These are phyloP conservation scores for Empis livida DNA, from an alignment of 2,888 invertebrate species.

Conservation along the genomic window DNA sequence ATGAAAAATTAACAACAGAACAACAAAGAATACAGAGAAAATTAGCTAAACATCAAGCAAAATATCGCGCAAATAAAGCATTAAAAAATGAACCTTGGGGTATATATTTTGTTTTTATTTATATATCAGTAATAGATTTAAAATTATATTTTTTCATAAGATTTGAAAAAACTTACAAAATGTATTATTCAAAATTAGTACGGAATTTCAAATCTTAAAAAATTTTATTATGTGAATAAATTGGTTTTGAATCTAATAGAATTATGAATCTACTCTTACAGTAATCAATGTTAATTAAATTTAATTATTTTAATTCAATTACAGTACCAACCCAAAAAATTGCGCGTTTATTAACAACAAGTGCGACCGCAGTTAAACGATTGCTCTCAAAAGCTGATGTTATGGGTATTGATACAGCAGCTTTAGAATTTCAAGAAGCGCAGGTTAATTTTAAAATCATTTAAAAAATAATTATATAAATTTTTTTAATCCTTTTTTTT, in stretches of 20 bases:
- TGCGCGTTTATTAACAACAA: slow-evolving; percentile 79
- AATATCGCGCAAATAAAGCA: slow-evolving; percentile 63
- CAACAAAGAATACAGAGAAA: slow-evolving; percentile 66
- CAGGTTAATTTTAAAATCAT: slow-evolving; percentile 38
- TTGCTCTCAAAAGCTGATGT: slow-evolving; percentile 75
- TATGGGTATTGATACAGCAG: slow-evolving; percentile 77
- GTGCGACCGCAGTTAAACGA: slow-evolving; percentile 74
- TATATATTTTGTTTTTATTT: too few species aligned
- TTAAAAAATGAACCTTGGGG: slow-evolving; percentile 75
- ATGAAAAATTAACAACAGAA: slow-evolving; percentile 44
- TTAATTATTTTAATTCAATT: too few species aligned
- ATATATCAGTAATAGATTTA: too few species aligned
- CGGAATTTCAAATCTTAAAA: too few species aligned
- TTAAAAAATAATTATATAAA: neutral
- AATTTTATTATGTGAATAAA: too few species aligned
- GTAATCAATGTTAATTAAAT: neutral
- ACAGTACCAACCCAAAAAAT: slow-evolving; percentile 89
- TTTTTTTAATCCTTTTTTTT: too few species aligned
- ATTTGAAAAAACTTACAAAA: too few species aligned
- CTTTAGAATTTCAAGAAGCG: slow-evolving; percentile 69
- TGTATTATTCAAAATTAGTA: too few species aligned
- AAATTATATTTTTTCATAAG: too few species aligned
- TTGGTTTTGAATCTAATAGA: too few species aligned
- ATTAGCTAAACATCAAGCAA: slow-evolving; percentile 70
- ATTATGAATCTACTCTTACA: too few species aligned